Evolutionary conservation across 2,797 vertebrate species (phyloP), one percentile per base, ranked within the genome.

Genomic region (Xenops minutus): DNA sequence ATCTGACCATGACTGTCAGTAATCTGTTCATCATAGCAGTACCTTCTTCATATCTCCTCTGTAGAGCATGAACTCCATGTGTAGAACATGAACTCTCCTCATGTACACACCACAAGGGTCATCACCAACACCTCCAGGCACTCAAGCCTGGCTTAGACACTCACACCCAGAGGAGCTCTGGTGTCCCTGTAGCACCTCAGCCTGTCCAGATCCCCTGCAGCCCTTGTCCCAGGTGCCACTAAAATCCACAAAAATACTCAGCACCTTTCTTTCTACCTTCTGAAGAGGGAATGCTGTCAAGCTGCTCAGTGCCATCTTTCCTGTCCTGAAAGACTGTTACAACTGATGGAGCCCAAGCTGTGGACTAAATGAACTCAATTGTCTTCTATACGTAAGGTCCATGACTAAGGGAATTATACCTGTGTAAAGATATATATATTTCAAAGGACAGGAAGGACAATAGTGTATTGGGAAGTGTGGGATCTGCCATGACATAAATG

Each of bases 31-130:
- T 10, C 27, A 13, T 3, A 41, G 51, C 0, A 24, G 12, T 2
- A n/a, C 36, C 27, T 61, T 29, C 48, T 30, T 19, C 43, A 4
- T 14, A 20, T 22, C 41, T 44, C 20, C 17, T 1, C 46, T 17
- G 58, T 0, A 39, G 34, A 22, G 17, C 16, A 4, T 2, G 48
- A 51, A 2, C n/a, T 9, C 7, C 29, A 10, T 30, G 7, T 3
- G 19, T 0, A 39, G 34, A 22, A 20, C 14, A 4, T 2, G 52
- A 51, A 2, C n/a, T 9, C 7, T 12, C 19, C 36, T 30, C 26
- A 2, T 1, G 62, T 41, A 14, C 12, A 2, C 51, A 8, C 13
- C 49, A 1, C 34, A 14, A 7, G 30, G 23, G 8, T 10, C 69
- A 41, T 4, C 59, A 32, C 4, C 36, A 21, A 8, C 54, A 54